Evolutionary conservation across 2,797 vertebrate species (phyloP).

Genomic region (Ptychobarbus kaznakovi): DNA sequence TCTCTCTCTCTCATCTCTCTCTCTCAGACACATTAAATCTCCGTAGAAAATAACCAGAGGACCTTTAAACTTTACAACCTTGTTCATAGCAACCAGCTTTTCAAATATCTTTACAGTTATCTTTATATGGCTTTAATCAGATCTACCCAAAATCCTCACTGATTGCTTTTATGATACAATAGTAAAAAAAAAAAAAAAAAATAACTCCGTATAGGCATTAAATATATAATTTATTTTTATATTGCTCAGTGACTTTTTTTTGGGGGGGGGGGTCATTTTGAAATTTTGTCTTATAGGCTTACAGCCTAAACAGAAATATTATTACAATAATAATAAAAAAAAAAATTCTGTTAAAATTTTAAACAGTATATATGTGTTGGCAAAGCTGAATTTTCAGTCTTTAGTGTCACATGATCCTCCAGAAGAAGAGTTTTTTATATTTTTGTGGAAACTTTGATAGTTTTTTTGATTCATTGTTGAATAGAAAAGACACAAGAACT

Average conservation of each 20-base stretch:
- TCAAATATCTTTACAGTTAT: conserved; percentile 1
- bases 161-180: not conserved
- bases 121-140: conserved; percentile 20
- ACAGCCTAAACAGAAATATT: not conserved
- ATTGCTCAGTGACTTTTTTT: not conserved
- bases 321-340: not conserved
- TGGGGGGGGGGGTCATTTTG: not conserved
- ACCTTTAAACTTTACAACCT: conserved; percentile 23
- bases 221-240: not conserved
- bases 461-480: not conserved
- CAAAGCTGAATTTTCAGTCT: not conserved
- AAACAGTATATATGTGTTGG: not conserved
- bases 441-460: not conserved
- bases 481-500: not conserved
- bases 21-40: not conserved
- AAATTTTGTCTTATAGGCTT: not conserved
- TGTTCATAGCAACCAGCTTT: not conserved
- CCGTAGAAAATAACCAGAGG: not conserved
- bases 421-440: not conserved
- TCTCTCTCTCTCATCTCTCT: no score
- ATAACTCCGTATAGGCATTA: not conserved
- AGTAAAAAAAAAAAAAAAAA: not conserved
- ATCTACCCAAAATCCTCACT: not conserved
- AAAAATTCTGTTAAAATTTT: not conserved
- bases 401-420: not conserved